Conservation (phyloP, 2,797 vertebrate species). For the Lacerta bilineata region DNA sequence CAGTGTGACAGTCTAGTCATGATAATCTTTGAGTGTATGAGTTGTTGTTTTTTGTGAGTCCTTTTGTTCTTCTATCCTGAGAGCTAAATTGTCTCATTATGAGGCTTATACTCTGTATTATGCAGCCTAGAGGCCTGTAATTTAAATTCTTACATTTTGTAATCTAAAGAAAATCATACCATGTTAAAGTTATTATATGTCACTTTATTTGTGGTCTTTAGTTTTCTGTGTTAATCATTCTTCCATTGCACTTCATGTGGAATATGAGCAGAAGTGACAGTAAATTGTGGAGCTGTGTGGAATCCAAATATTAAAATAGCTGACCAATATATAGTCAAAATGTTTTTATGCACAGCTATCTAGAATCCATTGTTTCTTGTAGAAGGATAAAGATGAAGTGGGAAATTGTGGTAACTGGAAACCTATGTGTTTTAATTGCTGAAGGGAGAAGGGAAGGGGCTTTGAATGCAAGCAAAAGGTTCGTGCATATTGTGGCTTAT, state of each 20-base stretch:
- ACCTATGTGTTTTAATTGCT: not conserved
- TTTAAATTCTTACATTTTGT: conserved; percentile 61
- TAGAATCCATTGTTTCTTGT: rapidly evolving
- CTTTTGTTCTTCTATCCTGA: conserved; percentile 82
- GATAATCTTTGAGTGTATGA: conserved; percentile 82
- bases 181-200: conserved; percentile 54
- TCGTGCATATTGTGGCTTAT: not conserved
- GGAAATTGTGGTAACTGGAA: not conserved
- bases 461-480: not conserved
- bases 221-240: not conserved
- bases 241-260: conserved; percentile 18
- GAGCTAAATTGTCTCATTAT: conserved; percentile 73
- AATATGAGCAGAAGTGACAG: conserved; percentile 39
- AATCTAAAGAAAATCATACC: conserved; percentile 57
- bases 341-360: conserved; percentile 42
- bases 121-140: conserved; percentile 52
- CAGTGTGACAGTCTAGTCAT: conserved; percentile 83
- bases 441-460: not conserved
- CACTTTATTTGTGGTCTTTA: conserved; percentile 35
- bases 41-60: conserved; percentile 74
- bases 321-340: conserved; percentile 19
- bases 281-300: not conserved
- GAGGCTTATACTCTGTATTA: conserved; percentile 75
- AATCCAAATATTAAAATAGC: conserved; percentile 32
- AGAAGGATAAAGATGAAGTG: conserved; percentile 10